Percentiles rank a stretch among this genome's conserved stretches.
phyloP scores from a whole-genome alignment of 2,797 vertebrate species.

The Cygnus olor region DNA sequence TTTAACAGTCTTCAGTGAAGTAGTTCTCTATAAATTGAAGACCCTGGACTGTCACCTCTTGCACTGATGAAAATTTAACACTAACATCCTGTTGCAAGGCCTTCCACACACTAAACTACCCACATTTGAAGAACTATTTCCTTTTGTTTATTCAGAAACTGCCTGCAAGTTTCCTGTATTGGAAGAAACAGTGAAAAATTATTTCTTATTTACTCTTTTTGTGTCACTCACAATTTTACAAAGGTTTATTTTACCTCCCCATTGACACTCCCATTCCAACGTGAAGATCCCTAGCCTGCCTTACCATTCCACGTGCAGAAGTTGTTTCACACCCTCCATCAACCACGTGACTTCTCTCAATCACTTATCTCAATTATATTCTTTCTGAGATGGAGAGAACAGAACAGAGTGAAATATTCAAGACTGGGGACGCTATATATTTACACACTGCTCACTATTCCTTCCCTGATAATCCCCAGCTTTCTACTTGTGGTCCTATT shows the following conservation, averaged over 20 bases:
- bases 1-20: background rate
- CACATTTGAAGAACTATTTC: background rate
- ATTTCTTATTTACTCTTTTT: background rate
- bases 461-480: background rate
- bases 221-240: background rate
- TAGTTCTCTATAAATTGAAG: background rate
- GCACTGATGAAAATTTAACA: background rate
- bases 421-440: fast-evolving
- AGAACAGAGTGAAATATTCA: background rate
- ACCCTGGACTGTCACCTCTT: background rate
- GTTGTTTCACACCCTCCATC: background rate
- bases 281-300: background rate
- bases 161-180: background rate
- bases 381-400: background rate
- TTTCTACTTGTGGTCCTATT: background rate
- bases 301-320: background rate
- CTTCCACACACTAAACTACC: background rate
- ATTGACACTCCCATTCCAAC: no score
- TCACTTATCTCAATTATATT: background rate
- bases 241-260: background rate
- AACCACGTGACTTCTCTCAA: background rate
- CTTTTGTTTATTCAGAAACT: background rate
- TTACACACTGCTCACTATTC: background rate
- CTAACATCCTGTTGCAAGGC: background rate
- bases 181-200: background rate